phyloP scores from a whole-genome alignment of 1,140 invertebrate species.

The Trypoxylus dichotomus region DNA sequence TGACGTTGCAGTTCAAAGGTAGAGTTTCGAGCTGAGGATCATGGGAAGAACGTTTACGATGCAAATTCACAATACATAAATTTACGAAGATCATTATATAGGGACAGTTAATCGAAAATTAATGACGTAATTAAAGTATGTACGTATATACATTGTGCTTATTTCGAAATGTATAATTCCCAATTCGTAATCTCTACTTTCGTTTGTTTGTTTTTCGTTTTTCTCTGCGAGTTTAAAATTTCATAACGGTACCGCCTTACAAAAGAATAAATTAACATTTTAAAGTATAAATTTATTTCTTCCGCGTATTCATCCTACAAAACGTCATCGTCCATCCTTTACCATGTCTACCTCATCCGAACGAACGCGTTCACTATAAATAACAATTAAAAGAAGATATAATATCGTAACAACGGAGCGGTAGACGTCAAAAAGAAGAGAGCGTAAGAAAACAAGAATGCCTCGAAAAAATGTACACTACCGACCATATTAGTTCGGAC shows the following conservation, averaged over 20 bases:
- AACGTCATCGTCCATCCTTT: neutral
- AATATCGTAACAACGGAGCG: neutral
- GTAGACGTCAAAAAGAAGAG: neutral
- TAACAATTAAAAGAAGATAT: conserved; percentile 17
- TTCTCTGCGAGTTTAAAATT: conserved; percentile 7
- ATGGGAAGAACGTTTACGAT: no score
- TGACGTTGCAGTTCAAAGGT: no score
- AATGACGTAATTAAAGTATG: no score
- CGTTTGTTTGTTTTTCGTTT: neutral
- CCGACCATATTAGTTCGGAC: no score
- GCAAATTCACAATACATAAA: no score
- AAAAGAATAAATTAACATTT: conserved; percentile 20
- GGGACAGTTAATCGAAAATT: no score
- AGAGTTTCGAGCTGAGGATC: no score
- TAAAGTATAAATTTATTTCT: neutral
- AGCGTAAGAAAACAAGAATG: neutral
- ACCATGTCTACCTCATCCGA: neutral
- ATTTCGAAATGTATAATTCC: no score
- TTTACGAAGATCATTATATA: no score
- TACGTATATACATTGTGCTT: no score
- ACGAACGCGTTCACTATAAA: conserved; percentile 1
- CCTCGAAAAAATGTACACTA: neutral
- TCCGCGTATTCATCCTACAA: neutral
- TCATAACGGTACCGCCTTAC: neutral
- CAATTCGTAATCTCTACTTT: no score